These are phyloP conservation scores for Chymomyza fuscimana DNA, from an alignment of 2,888 invertebrate species.

Conservation along the genomic window DNA sequence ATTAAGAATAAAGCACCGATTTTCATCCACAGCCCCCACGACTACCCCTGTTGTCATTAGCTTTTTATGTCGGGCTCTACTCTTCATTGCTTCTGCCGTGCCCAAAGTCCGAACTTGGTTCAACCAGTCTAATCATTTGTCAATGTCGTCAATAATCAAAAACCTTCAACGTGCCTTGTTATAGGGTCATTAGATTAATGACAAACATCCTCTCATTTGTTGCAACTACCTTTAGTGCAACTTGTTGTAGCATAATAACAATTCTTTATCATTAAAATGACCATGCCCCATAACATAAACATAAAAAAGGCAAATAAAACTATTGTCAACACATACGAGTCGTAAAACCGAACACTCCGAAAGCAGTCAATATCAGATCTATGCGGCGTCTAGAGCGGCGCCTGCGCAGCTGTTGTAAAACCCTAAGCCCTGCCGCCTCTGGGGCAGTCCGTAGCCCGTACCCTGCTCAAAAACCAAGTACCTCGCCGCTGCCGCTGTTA, in stretches of 20 bases:
- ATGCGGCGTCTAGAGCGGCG: conserved; percentile 43
- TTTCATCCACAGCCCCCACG: too few species aligned
- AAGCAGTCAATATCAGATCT: conserved; percentile 16
- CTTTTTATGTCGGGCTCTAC: not conserved
- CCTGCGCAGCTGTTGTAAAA: conserved; percentile 68
- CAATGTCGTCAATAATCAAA: conserved; percentile 48
- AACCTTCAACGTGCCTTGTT: conserved; percentile 35
- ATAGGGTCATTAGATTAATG: conserved; percentile 51
- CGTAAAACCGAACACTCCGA: conserved; percentile 46
- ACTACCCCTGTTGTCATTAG: too few species aligned
- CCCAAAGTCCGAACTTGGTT: not conserved
- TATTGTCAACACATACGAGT: conserved; percentile 64
- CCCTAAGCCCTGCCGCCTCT: conserved; percentile 14
- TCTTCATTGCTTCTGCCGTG: not conserved
- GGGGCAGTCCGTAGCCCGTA: not conserved
- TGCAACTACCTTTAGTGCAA: not conserved
- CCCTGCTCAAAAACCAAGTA: not conserved
- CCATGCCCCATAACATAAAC: conserved; percentile 16
- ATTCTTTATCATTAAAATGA: conserved; percentile 6
- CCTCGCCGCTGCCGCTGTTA: conserved; percentile 15
- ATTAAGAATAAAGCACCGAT: too few species aligned
- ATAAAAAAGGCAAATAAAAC: conserved; percentile 67
- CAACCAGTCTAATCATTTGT: conserved; percentile 28
- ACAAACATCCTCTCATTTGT: conserved; percentile 30
- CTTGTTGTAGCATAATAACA: conserved; percentile 9